Base-by-base conservation (phyloP, 2,113 vertebrate genomes). In the Urocynchramus pylzowi region DNA sequence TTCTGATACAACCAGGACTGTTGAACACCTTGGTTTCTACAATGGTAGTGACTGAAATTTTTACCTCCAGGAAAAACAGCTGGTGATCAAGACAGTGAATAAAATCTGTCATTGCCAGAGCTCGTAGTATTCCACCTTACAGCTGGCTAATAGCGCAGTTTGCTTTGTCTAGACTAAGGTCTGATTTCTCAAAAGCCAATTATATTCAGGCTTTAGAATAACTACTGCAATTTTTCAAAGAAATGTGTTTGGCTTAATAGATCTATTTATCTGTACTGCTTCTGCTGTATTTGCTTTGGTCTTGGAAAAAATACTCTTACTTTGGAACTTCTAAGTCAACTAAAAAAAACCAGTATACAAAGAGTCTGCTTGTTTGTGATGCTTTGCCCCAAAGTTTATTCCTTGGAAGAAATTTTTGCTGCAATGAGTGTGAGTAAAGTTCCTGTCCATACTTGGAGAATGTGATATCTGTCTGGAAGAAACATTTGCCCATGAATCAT, bases 241-340 rank as follows among this genome's bases (percentile, higher is more conserved):
- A 91, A 81, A 26, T 94, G 76, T 90, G 37, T 94, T 96, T 92
- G 88, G 52, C 86, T 92, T 73, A 81, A 68, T 95, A 94, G 88
- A 49, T 94, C 65, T 93, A 24, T 88, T 84, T 96, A 70, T 92
- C 92, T 97, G 93, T 96, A 93, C 60, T 89, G 60, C 57, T 95
- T 69, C 73, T 96, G 68, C 93, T 96, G 96, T 96, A 93, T 95
- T 93, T 95, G 79, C 95, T 90, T 93, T 87, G 93, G 85, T 96
- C 85, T 93, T 96, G 95, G 89, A 95, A 96, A 97, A 89, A 86
- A n/a, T 89, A 82, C 39, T 93, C 56, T 90, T 90, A 86, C 86
- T 81, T 88, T 94, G 88, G 88, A 96, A 93, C 85, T 13, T 90
- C 2, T 8, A 87, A 94, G 90, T 86, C 73, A 96, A 97, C 96